A percentile compares a stretch with the other conserved stretches of the same genome.
These are phyloP conservation scores for Patella ulyssiponensis DNA, from an alignment of 2,888 invertebrate species.

Conservation along the genomic window DNA sequence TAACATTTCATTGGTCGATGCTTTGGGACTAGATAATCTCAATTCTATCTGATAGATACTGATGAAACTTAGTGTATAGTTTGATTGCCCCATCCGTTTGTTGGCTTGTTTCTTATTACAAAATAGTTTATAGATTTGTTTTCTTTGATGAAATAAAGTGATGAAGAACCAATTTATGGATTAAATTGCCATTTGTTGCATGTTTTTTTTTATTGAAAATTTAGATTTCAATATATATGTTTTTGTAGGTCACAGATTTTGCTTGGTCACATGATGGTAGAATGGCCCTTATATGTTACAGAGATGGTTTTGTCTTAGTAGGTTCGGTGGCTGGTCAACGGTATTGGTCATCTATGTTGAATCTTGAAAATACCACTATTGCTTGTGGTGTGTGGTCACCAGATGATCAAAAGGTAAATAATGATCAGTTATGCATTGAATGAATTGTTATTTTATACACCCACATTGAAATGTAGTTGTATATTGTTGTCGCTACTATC, in stretches of 20 bases:
- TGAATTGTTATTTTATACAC: no score
- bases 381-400: slow-evolving; percentile 99
- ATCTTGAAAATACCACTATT: slow-evolving; percentile 88
- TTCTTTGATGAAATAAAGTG: neutral
- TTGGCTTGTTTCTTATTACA: no score
- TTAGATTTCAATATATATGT: neutral
- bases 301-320: slow-evolving; percentile 98
- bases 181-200: neutral
- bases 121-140: no score
- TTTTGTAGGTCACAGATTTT: slow-evolving; percentile 87
- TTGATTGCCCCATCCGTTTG: no score
- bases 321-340: slow-evolving; percentile 97
- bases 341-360: slow-evolving; percentile 98
- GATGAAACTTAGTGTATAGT: no score
- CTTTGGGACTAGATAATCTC: no score
- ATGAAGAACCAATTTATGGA: neutral
- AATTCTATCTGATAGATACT: no score
- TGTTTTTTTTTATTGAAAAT: neutral
- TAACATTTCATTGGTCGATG: no score
- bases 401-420: slow-evolving; percentile 87
- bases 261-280: slow-evolving; percentile 99
- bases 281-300: slow-evolving; percentile 97
- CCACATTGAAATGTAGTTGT: no score
- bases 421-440: no score
- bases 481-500: no score